These are phyloP conservation scores for Pipistrellus kuhlii DNA, from an alignment of 2,797 vertebrate species.

Conservation along the genomic window DNA sequence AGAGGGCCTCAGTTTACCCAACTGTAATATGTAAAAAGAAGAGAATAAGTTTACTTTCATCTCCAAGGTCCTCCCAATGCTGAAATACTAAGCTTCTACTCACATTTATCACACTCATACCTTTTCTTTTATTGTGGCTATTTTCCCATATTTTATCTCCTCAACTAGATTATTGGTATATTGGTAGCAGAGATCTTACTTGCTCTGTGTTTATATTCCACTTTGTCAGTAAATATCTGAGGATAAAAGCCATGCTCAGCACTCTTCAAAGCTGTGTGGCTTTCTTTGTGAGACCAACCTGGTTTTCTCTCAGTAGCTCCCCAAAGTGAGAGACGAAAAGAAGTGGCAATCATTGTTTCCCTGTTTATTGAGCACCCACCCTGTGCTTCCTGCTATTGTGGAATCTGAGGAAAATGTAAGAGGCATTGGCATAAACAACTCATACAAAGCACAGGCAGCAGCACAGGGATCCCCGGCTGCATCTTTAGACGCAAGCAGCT, in stretches of 20 bases:
- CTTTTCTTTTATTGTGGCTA: background rate
- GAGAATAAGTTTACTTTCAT: background rate
- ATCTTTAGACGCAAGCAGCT: conserved; percentile 11
- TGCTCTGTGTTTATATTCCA: background rate
- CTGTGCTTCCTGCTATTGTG: background rate
- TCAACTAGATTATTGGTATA: background rate
- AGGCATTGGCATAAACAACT: conserved; percentile 57
- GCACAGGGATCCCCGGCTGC: background rate
- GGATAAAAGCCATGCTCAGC: background rate
- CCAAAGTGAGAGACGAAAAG: conserved; percentile 59
- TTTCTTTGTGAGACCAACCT: conserved; percentile 51
- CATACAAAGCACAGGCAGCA: background rate
- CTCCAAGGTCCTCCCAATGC: background rate
- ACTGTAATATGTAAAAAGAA: background rate
- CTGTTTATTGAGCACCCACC: conserved; percentile 29
- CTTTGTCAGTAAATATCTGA: background rate
- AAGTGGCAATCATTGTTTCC: conserved; percentile 37
- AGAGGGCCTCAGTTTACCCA: conserved; percentile 6
- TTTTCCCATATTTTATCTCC: background rate
- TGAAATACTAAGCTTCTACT: background rate
- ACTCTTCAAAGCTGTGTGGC: background rate
- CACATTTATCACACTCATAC: background rate
- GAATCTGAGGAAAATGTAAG: conserved; percentile 35
- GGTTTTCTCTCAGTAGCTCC: conserved; percentile 37
- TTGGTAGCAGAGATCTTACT: background rate